These are phyloP conservation scores for Erynnis tages DNA, from an alignment of 2,888 invertebrate species.

Conservation along the genomic window DNA sequence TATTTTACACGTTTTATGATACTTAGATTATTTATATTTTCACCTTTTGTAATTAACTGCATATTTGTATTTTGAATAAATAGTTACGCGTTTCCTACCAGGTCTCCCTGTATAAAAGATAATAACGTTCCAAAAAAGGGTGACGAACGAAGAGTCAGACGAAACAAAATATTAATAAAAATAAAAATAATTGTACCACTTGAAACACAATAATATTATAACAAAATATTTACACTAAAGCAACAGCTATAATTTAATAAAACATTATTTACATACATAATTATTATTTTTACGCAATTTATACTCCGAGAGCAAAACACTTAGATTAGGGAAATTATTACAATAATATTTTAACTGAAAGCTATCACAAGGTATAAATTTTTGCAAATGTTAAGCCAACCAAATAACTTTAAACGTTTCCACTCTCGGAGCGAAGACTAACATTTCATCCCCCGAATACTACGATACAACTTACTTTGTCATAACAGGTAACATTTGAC, in stretches of 20 bases:
- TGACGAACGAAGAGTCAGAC: constrained; percentile 47
- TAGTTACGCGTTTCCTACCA: too few species aligned
- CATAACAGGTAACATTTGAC: constrained; percentile 82
- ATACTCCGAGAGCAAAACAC: constrained; percentile 29
- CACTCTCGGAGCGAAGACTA: constrained; percentile 26
- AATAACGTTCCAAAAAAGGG: constrained; percentile 7
- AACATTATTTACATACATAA: constrained; percentile 71
- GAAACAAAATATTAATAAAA: constrained; percentile 48
- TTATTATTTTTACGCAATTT: constrained; percentile 47
- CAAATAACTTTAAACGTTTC: constrained; percentile 5
- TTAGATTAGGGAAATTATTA: constrained; percentile 16
- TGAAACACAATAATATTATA: constrained; percentile 64
- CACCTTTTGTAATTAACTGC: too few species aligned
- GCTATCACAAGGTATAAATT: constrained; percentile 22
- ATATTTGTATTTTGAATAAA: too few species aligned
- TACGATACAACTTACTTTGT: constrained; percentile 79
- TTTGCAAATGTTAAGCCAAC: constrained; percentile 13
- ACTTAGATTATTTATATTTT: too few species aligned
- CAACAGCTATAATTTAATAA: constrained; percentile 78
- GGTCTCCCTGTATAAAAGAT: too few species aligned
- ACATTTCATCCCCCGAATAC: constrained; percentile 39
- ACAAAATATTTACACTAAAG: constrained; percentile 79
- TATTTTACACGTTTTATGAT: too few species aligned
- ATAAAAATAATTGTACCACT: constrained; percentile 50
- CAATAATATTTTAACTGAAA: constrained; percentile 16